These are phyloP conservation scores for Chlorops oryzae DNA, from an alignment of 1,140 invertebrate genomes.

Conservation along the genomic window DNA sequence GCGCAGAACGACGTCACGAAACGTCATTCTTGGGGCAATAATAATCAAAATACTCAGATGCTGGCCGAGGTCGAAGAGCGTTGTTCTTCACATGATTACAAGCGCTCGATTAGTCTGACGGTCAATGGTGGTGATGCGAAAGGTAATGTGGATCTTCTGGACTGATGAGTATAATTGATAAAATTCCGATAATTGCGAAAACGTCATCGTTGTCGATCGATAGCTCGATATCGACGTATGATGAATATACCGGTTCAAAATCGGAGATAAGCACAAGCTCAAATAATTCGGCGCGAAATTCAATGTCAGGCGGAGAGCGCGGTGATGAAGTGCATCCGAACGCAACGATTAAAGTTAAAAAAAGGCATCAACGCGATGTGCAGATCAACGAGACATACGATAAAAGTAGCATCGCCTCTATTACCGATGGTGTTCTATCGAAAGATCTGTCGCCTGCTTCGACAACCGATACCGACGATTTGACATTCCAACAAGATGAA, in stretches of 20 bases:
- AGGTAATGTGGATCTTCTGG: slow-evolving; percentile 19
- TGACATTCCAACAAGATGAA: slow-evolving; percentile 46
- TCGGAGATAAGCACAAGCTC: slow-evolving; percentile 39
- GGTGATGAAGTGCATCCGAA: slow-evolving; percentile 1
- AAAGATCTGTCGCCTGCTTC: slow-evolving; percentile 42
- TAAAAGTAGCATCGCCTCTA: slow-evolving; percentile 44
- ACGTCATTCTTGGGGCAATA: slow-evolving; percentile 56
- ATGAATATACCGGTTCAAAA: slow-evolving; percentile 42
- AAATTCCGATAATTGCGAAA: slow-evolving; percentile 43
- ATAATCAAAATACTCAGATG: slow-evolving; percentile 17
- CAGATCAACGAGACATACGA: slow-evolving; percentile 46
- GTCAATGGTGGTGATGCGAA: slow-evolving; percentile 46
- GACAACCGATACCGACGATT: slow-evolving; percentile 44
- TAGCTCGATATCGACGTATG: slow-evolving; percentile 38
- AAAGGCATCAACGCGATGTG: slow-evolving; percentile 35
- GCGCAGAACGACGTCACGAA: slow-evolving; percentile 51
- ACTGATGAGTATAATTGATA: slow-evolving; percentile 46
- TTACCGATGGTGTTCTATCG: slow-evolving; percentile 40
- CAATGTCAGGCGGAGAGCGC: slow-evolving; percentile 15
- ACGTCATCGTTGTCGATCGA: slow-evolving; percentile 41
- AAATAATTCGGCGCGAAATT: slow-evolving; percentile 24
- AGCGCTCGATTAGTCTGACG: slow-evolving; percentile 56
- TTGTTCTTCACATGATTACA: slow-evolving; percentile 44
- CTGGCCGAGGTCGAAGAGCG: neutral
- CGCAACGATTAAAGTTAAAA: slow-evolving; percentile 4